Base-by-base conservation (phyloP, 2,797 vertebrate species). In the Iguana delicatissima region DNA sequence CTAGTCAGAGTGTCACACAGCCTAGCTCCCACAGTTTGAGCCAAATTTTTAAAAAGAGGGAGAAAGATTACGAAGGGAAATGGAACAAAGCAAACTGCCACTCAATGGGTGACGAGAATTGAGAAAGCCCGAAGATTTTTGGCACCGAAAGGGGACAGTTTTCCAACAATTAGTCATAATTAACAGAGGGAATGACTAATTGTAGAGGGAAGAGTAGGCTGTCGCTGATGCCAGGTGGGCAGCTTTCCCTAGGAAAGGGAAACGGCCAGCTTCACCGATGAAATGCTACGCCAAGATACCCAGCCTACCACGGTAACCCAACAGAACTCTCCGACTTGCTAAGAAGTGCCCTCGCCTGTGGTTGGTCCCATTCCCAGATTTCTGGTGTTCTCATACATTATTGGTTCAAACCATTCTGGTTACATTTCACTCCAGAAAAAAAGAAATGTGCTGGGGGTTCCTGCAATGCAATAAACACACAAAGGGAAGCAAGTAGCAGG, bases 131-230 rank as follows among this genome's bases (percentile, higher is more conserved):
- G 76, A 35, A 55, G 84, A 89, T 88, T 79, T 42, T 89, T 93
- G 89, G 91, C 74, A 89, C 50, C 20, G 35, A 26, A 35, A 6
- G 77, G 50, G 80, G 57, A 86, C 72, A 83, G 59, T 89, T 86
- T 86, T 42, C 46, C 88, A 77, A 69, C 79, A 72, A 69, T 83
- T 77, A 80, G 89, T 91, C 74, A 59, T 13, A 84, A 90, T 80
- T 84, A 91, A 84, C 93, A 89, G 80, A 92, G 81, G 57, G 46
- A 52, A 87, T 93, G 92, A 90, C 82, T 92, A 91, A 86, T 91
- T 90, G 72, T 89, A 74, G 3, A 3, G 46, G 3, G 13, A 73
- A 26, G 35, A 74, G 80, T 3, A 5, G 0, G 0, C 14, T 64
- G 52, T 9, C 5, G 10, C 4, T 0, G 5, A 46, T 81, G 93